Percentiles rank a stretch among this genome's conserved stretches.
phyloP scores from a whole-genome alignment of 2,888 invertebrate genomes.

The Nysson spinosus region DNA sequence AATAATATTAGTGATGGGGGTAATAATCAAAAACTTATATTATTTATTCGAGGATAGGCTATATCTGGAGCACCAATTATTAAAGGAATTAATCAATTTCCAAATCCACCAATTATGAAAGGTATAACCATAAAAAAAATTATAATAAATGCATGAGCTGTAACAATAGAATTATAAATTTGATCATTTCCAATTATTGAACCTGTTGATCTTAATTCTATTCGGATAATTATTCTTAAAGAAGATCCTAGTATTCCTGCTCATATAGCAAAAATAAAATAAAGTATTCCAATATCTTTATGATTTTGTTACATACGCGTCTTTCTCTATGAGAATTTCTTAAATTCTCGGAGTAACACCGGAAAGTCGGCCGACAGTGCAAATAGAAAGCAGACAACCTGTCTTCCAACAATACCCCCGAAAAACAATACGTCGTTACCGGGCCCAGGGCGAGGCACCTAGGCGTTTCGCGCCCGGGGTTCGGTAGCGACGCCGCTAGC shows the following conservation, averaged over 20 bases:
- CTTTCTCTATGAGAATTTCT: too few relatives aligned
- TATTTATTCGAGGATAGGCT: constrained; percentile 89
- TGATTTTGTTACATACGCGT: too few relatives aligned
- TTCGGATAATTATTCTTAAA: constrained; percentile 85
- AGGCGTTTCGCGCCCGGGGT: too few relatives aligned
- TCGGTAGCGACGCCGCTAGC: too few relatives aligned
- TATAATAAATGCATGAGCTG: constrained; percentile 89
- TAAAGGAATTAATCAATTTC: constrained; percentile 78
- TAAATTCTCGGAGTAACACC: too few relatives aligned
- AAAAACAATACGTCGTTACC: too few relatives aligned
- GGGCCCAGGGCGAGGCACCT: too few relatives aligned
- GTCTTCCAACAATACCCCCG: too few relatives aligned
- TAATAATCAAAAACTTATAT: constrained; percentile 83
- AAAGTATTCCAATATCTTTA: constrained; percentile 82
- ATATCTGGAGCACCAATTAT: constrained; percentile 87
- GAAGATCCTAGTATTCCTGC: constrained; percentile 85
- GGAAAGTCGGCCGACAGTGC: too few relatives aligned
- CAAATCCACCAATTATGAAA: constrained; percentile 89
- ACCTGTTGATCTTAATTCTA: constrained; percentile 85
- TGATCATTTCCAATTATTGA: constrained; percentile 85
- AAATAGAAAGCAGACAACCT: too few relatives aligned
- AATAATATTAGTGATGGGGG: constrained; percentile 84
- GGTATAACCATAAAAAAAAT: constrained; percentile 89
- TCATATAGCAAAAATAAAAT: constrained; percentile 78
- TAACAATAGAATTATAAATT: constrained; percentile 88